Evolutionary conservation across 2,888 invertebrate genomes (phyloP).

Genomic region (Idaea aversata): DNA sequence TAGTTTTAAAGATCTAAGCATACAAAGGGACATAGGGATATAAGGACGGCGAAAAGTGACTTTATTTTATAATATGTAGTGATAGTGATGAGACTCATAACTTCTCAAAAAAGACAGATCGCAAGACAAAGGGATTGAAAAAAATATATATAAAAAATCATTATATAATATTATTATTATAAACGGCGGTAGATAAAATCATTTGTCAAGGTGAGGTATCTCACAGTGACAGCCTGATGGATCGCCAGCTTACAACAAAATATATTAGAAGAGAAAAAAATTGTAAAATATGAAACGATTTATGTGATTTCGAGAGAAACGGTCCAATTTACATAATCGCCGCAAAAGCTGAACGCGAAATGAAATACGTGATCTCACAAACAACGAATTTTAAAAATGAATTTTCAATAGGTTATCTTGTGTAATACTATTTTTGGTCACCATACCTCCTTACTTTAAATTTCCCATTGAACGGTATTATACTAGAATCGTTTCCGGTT

Average conservation of each 20-base stretch:
- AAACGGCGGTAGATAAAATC: not conserved
- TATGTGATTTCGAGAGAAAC: constrained; percentile 62
- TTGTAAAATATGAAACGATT: constrained; percentile 73
- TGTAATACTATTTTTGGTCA: too few species aligned
- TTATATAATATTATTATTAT: not conserved
- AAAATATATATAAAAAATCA: not conserved
- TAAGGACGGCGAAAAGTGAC: too few species aligned
- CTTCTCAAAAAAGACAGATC: too few species aligned
- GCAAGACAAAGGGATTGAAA: too few species aligned
- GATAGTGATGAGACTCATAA: too few species aligned
- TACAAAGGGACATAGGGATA: too few species aligned
- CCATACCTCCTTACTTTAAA: too few species aligned
- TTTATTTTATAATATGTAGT: too few species aligned
- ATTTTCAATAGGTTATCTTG: not conserved
- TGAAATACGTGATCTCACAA: constrained; percentile 35
- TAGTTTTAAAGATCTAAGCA: too few species aligned
- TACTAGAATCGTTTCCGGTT: too few species aligned
- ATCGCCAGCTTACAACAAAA: constrained; percentile 56
- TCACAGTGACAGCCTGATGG: not conserved
- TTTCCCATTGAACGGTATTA: too few species aligned
- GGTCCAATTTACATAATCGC: constrained; percentile 70
- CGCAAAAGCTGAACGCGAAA: constrained; percentile 50
- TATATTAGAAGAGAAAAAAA: constrained; percentile 59
- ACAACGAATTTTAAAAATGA: constrained; percentile 4
- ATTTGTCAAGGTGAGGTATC: not conserved